Conservation (phyloP, 2,113 vertebrate species). For the Semnopithecus entellus region DNA sequence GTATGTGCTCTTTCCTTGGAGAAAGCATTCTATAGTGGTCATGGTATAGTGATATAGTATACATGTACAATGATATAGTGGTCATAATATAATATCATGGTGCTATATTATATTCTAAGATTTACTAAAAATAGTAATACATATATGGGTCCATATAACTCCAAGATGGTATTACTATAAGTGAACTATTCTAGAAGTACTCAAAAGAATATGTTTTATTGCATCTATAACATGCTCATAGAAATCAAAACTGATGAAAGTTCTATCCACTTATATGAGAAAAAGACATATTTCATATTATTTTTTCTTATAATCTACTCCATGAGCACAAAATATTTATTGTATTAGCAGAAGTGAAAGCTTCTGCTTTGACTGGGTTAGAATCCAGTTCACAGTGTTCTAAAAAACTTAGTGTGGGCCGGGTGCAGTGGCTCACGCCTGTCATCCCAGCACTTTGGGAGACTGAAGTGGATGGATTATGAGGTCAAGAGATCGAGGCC, state of each 20-base stretch:
- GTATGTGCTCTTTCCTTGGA: background rate
- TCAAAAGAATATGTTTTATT: background rate
- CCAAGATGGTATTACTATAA: background rate
- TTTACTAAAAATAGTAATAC: slow-evolving; percentile 50
- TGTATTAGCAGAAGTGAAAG: background rate
- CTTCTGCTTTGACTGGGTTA: background rate
- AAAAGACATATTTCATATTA: background rate
- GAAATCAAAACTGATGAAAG: slow-evolving; percentile 24
- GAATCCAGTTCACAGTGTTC: background rate
- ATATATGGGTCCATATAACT: background rate
- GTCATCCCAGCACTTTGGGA: too few relatives aligned
- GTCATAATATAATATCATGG: background rate
- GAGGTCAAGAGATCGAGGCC: too few relatives aligned
- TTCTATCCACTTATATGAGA: background rate
- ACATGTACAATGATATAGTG: background rate
- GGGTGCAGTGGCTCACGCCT: too few relatives aligned
- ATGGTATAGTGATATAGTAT: background rate
- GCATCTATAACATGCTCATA: slow-evolving; percentile 23
- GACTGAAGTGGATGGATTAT: too few relatives aligned
- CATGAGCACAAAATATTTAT: slow-evolving; percentile 13
- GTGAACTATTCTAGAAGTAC: slow-evolving; percentile 20
- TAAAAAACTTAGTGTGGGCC: background rate
- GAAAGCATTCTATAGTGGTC: background rate
- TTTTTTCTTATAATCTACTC: background rate
- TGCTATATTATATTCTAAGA: background rate